Conservation (phyloP, 2,797 vertebrate genomes). For the Melanogrammus aeglefinus region DNA sequence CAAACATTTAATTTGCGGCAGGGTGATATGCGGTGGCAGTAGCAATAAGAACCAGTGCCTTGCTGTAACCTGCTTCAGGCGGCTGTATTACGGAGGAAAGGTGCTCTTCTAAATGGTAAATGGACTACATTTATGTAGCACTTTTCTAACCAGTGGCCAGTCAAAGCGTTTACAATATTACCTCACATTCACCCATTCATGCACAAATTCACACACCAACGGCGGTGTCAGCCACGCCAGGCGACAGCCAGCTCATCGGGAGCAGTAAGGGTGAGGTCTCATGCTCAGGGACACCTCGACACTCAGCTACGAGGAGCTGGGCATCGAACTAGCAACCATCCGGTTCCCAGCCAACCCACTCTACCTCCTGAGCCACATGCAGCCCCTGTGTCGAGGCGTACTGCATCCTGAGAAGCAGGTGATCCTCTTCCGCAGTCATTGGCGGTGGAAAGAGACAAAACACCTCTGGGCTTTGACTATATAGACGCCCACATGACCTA, state of each 20-base stretch:
- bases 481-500: background rate
- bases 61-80: background rate
- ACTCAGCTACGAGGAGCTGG: no score
- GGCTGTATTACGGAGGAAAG: background rate
- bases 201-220: no score
- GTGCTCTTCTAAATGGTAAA: background rate
- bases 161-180: no score
- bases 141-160: no score
- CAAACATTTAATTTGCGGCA: conserved; percentile 16
- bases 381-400: background rate
- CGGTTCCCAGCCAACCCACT: no score
- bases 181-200: no score
- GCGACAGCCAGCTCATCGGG: no score
- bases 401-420: background rate
- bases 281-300: no score
- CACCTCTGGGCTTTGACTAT: background rate
- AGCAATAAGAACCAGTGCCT: background rate
- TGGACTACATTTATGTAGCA: no score
- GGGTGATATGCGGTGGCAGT: conserved; percentile 4
- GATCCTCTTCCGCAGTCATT: background rate
- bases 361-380: background rate
- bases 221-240: no score
- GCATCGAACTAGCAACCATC: no score
- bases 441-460: background rate
- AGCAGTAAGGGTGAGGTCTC: no score